Percentiles rank a stretch among this genome's conserved stretches.
These are phyloP conservation scores for Lissocephala sabroskyi DNA, from an alignment of 2,888 invertebrate species.

Conservation along the genomic window DNA sequence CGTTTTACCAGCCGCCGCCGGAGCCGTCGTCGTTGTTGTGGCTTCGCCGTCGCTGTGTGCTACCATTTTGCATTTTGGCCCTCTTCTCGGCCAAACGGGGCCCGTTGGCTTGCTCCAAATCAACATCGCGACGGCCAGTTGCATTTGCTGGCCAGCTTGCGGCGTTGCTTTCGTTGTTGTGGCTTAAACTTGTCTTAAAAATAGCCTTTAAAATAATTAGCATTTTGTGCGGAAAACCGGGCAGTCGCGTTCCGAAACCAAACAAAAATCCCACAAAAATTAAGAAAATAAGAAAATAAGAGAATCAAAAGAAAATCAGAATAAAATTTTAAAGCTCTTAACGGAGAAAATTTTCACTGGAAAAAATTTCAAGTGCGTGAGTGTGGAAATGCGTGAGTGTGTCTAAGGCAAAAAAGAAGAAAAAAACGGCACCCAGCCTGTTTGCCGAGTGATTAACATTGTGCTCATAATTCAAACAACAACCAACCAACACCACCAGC, in stretches of 20 bases:
- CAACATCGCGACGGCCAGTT: slow-evolving; percentile 28
- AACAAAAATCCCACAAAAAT: neutral
- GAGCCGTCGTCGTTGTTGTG: slow-evolving; percentile 3
- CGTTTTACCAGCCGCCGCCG: slow-evolving; percentile 40
- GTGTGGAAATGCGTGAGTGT: neutral
- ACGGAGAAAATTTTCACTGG: slow-evolving; percentile 1
- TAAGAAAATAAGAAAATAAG: slow-evolving; percentile 2
- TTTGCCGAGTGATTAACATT: slow-evolving; percentile 49
- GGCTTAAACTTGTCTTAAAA: slow-evolving; percentile 8
- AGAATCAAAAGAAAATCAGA: slow-evolving; percentile 3
- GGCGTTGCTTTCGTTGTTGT: slow-evolving; percentile 1
- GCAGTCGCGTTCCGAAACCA: neutral
- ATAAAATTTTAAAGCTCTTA: slow-evolving; percentile 7
- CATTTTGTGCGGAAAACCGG: too few relatives aligned
- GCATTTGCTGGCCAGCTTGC: slow-evolving; percentile 20
- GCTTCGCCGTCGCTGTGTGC: slow-evolving; percentile 1
- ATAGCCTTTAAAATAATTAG: slow-evolving; percentile 40
- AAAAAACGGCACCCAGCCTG: slow-evolving; percentile 30
- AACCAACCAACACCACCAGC: neutral
- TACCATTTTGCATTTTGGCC: slow-evolving; percentile 5
- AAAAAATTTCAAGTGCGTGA: neutral
- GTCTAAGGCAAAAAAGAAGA: slow-evolving; percentile 4
- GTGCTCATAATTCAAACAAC: slow-evolving; percentile 50
- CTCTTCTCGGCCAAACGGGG: too few relatives aligned
- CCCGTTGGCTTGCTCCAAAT: slow-evolving; percentile 26